These are phyloP conservation scores for Harpalus rubripes DNA, from an alignment of 2,888 invertebrate species.

Conservation along the genomic window DNA sequence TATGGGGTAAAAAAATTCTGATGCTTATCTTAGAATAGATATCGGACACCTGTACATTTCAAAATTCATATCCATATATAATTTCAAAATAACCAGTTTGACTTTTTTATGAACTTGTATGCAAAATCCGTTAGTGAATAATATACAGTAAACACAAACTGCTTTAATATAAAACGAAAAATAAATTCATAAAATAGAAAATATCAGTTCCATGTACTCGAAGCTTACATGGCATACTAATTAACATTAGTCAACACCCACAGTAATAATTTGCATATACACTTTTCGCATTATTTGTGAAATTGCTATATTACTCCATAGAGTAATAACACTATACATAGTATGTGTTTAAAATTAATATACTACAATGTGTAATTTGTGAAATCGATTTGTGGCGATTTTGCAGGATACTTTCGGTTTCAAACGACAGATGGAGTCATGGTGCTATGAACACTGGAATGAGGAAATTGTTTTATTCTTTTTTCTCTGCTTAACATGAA, in stretches of 20 bases:
- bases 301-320: too few species aligned
- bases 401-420: constrained; percentile 53
- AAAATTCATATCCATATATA: too few species aligned
- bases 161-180: background rate
- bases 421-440: constrained; percentile 58
- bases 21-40: too few species aligned
- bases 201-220: background rate
- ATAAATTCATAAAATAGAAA: background rate
- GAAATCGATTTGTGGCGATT: constrained; percentile 3
- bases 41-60: too few species aligned
- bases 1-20: too few species aligned
- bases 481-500: constrained; percentile 54
- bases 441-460: constrained; percentile 41
- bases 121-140: background rate
- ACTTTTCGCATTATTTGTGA: too few species aligned
- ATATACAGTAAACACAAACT: background rate
- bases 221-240: too few species aligned
- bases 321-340: too few species aligned
- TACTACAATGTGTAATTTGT: background rate
- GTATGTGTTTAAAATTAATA: too few species aligned
- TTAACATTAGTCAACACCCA: too few species aligned
- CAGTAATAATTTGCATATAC: too few species aligned
- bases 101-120: background rate
- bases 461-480: constrained; percentile 47
- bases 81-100: background rate